Conservation (phyloP, 1,140 invertebrate species). For the Bombus superbus region DNA sequence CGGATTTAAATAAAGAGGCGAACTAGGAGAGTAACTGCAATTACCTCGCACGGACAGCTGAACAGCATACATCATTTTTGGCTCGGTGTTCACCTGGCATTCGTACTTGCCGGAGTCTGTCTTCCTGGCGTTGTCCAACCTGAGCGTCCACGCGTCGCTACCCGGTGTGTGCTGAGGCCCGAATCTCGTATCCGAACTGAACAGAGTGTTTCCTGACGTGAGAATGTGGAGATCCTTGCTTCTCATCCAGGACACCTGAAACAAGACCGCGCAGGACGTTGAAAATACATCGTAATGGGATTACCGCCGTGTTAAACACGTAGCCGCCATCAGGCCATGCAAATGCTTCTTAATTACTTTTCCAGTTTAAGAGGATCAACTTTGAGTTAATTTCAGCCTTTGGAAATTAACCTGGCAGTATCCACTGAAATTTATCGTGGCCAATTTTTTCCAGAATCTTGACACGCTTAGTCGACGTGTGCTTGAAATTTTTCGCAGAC, state of each 20-base stretch:
- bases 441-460: background rate
- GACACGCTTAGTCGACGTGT: too few relatives aligned
- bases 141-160: conserved; percentile 86
- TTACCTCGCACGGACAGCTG: conserved; percentile 87
- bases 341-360: conserved; percentile 27
- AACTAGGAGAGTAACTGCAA: conserved; percentile 41
- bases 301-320: conserved; percentile 1
- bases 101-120: conserved; percentile 89
- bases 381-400: background rate
- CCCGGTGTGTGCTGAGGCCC: conserved; percentile 83
- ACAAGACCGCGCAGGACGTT: conserved; percentile 52
- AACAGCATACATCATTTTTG: conserved; percentile 89
- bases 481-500: too few relatives aligned
- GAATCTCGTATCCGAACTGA: conserved; percentile 89
- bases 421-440: background rate
- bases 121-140: conserved; percentile 86
- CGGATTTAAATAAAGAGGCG: conserved; percentile 26
- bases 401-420: background rate
- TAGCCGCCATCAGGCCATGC: background rate
- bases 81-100: conserved; percentile 91
- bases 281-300: conserved; percentile 14
- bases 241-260: conserved; percentile 91
- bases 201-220: conserved; percentile 87
- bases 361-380: background rate
- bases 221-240: conserved; percentile 89